These are phyloP conservation scores for Lathamus discolor DNA, from an alignment of 2,113 vertebrate species.

Conservation along the genomic window DNA sequence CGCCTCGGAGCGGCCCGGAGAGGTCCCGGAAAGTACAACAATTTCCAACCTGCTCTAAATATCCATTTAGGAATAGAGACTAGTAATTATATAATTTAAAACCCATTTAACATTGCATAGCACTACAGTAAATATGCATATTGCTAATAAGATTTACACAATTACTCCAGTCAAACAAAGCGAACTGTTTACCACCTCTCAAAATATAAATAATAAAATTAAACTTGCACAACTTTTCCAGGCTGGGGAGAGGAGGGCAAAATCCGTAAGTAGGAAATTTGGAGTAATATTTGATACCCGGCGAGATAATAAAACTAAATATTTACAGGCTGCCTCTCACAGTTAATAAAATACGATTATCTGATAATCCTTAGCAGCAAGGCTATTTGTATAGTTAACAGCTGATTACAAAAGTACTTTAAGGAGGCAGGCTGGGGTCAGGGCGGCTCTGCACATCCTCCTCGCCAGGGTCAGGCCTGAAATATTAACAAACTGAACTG, in stretches of 20 bases:
- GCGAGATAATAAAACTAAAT: slow-evolving; percentile 73
- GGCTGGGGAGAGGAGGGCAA: slow-evolving; percentile 28
- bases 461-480: slow-evolving; percentile 56
- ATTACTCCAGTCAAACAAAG: slow-evolving; percentile 78
- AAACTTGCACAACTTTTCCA: slow-evolving; percentile 61
- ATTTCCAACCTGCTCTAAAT: slow-evolving; percentile 72
- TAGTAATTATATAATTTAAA: slow-evolving; percentile 81
- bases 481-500: slow-evolving; percentile 67
- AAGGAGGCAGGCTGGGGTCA: slow-evolving; percentile 39
- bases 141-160: slow-evolving; percentile 82
- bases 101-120: slow-evolving; percentile 77
- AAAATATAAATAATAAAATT: slow-evolving; percentile 74
- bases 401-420: slow-evolving; percentile 64
- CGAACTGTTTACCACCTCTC: slow-evolving; percentile 74
- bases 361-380: slow-evolving; percentile 68
- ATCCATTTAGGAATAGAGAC: slow-evolving; percentile 75
- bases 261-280: slow-evolving; percentile 50
- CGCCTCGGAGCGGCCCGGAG: background rate
- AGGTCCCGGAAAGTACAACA: slow-evolving; percentile 37
- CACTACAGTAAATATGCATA: slow-evolving; percentile 81
- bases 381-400: slow-evolving; percentile 71
- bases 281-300: slow-evolving; percentile 64
- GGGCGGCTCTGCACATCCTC: slow-evolving; percentile 31
- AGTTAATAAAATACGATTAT: slow-evolving; percentile 73
- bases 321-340: slow-evolving; percentile 70